Base-by-base conservation (phyloP, 37 sponge, comb jelly and placozoan genomes). In the Amphimedon queenslandica region DNA sequence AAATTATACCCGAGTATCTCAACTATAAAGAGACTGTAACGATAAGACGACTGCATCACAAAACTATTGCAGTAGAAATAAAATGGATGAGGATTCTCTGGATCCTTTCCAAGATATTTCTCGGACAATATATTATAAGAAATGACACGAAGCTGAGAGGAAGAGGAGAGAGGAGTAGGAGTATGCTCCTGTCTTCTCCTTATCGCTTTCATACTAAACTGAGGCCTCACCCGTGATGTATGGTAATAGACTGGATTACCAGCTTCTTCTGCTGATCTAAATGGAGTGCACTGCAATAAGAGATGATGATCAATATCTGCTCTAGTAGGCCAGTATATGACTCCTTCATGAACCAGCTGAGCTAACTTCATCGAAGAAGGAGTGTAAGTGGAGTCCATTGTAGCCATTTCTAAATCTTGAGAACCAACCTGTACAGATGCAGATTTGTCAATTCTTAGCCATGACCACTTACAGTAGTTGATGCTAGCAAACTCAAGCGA, bases 81-180 rank as follows among this genome's bases (percentile, higher is more conserved):
- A 55, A 93, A 78, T 0, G 67, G 64, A 5, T 68, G 47, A 24
- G 34, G 57, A 32, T 68, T 77, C 36, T 68, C 77, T 21, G 41
- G 42, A 4, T 74, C 61, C 21, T 60, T 71, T 0, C 69, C 56
- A 18, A 87, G 58, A 61, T 83, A 93, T 1, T 72, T 34, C 38
- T 85, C 86, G 38, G 93, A 86, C 6, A 93, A 76, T 21, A 87
- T 85, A 75, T 93, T 93, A 82, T 93, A 93, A 20, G 86, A 83
- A 16, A 93, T 77, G 35, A 93, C 82, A 32, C 93, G 80, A n/a
- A 93, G 57, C 37, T 77, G 38, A 40, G 78, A 70, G 0, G 37
- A 55, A 1, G 40, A 69, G 5, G 66, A 31, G 30, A 82, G 37
- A 1, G 41, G 72, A 10, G 41, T 20, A 0, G 84, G 82, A 31